Evolutionary conservation across 1,140 invertebrate genomes (phyloP).

Genomic region (Plutomurus gul): DNA sequence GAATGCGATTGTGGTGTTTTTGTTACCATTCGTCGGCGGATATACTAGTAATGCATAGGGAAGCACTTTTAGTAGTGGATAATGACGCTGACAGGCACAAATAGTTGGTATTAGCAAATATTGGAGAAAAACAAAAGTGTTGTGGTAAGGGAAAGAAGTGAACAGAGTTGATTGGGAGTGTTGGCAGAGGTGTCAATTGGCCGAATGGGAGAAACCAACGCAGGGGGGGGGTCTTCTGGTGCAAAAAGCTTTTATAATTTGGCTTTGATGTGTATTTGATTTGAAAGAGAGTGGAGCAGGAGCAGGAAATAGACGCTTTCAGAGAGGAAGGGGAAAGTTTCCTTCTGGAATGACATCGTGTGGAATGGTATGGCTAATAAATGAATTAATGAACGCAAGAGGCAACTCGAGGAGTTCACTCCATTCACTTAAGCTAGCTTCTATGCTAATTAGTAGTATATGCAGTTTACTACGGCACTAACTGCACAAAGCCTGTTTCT

Average conservation of each 20-base stretch:
- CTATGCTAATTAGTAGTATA: constrained; percentile 22
- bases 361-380: neutral
- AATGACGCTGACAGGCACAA: no score
- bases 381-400: neutral
- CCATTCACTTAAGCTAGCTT: neutral
- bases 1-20: no score
- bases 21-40: no score
- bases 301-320: neutral
- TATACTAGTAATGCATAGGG: no score
- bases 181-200: neutral
- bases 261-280: constrained; percentile 27
- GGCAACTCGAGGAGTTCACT: neutral
- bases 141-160: neutral
- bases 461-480: no score
- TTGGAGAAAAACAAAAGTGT: no score
- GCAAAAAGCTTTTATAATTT: neutral
- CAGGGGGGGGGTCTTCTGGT: neutral
- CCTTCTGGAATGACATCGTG: no score
- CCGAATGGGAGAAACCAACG: neutral
- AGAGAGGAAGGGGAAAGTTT: constrained; percentile 1
- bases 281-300: neutral
- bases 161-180: neutral
- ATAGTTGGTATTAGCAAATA: no score
- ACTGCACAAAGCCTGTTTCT: no score
- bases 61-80: no score